Conservation (phyloP, 2,797 vertebrate genomes). For the Bothrops alternatus region DNA sequence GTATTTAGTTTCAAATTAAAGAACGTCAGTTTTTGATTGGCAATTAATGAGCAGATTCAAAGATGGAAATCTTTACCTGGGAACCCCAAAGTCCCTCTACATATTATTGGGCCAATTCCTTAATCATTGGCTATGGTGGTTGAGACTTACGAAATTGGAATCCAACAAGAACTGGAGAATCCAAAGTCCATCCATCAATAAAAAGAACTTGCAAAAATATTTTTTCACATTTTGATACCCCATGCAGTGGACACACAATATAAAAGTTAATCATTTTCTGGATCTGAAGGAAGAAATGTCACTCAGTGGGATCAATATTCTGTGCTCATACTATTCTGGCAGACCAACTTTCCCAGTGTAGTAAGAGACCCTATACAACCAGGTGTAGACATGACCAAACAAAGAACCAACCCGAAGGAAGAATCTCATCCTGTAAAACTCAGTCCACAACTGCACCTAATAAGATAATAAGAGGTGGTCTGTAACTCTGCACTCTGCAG, state of each 20-base stretch:
- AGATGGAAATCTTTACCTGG: neutral
- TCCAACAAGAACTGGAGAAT: neutral
- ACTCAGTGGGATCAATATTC: neutral
- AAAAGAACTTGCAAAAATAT: neutral
- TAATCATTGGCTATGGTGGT: neutral
- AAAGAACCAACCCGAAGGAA: neutral
- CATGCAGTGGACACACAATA: neutral
- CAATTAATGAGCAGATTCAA: neutral
- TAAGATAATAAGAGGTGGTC: rapidly evolving
- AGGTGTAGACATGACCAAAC: neutral
- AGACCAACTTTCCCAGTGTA: neutral
- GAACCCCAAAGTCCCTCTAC: neutral
- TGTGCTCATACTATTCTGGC: neutral
- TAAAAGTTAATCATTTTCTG: neutral
- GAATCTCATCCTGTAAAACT: neutral
- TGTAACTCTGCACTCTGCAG: neutral
- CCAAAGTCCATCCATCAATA: neutral
- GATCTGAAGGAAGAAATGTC: neutral
- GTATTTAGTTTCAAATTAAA: neutral
- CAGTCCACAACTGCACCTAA: neutral
- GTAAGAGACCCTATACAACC: neutral
- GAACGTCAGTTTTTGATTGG: neutral
- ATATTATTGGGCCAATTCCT: neutral
- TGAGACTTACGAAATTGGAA: neutral
- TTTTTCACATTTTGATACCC: neutral